These are phyloP conservation scores for Orius insidiosus DNA, from an alignment of 1,140 invertebrate species.

Conservation along the genomic window DNA sequence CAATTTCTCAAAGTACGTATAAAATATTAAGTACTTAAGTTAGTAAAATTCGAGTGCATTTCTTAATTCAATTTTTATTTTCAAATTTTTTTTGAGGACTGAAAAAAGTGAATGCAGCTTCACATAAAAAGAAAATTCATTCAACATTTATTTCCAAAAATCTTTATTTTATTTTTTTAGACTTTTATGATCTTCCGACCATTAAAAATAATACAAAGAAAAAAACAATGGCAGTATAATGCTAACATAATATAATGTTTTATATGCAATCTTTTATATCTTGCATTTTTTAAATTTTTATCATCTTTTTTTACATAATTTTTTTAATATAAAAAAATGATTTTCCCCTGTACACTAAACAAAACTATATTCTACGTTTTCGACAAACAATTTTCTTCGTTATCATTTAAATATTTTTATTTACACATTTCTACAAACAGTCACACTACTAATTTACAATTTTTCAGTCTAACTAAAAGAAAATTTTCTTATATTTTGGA, in stretches of 20 bases:
- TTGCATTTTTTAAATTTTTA: no score
- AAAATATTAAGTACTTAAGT: no score
- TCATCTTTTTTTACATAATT: no score
- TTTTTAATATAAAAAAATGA: not conserved
- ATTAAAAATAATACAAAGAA: not conserved
- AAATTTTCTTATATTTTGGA: slow-evolving; percentile 11
- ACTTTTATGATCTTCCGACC: no score
- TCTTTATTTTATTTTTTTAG: slow-evolving; percentile 11
- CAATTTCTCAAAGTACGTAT: no score
- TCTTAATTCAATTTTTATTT: no score
- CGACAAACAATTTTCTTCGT: no score
- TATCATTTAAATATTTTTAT: slow-evolving; percentile 14
- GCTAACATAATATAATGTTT: slow-evolving; percentile 14
- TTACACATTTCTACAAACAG: slow-evolving; percentile 14
- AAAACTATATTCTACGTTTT: not conserved
- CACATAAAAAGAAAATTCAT: slow-evolving; percentile 6
- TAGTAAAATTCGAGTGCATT: no score
- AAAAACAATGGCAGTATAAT: slow-evolving; percentile 12
- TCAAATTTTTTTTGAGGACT: no score
- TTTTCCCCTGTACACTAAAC: slow-evolving; percentile 14
- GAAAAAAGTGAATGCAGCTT: no score
- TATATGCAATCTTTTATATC: slow-evolving; percentile 13
- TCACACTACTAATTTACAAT: slow-evolving; percentile 10
- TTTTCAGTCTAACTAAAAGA: slow-evolving; percentile 14
- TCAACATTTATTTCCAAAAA: slow-evolving; percentile 7